phyloP scores from a whole-genome alignment of 2,888 invertebrate genomes.

The Graphium colonna region DNA sequence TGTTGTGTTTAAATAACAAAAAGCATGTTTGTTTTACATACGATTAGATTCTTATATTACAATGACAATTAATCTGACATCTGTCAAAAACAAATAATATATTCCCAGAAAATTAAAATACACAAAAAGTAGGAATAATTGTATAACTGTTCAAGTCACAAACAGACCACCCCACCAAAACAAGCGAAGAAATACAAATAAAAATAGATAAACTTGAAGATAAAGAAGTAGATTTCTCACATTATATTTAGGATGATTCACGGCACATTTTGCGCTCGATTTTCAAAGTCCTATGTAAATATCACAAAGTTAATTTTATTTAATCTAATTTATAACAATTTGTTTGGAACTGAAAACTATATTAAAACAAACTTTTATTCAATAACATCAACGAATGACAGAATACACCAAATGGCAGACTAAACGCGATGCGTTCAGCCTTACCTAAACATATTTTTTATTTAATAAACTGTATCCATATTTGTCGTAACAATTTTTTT shows the following conservation, averaged over 20 bases:
- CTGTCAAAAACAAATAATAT: conserved; percentile 52
- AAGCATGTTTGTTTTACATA: conserved; percentile 36
- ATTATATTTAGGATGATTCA: conserved; percentile 44
- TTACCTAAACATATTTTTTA: neutral
- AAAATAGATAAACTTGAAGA: conserved; percentile 14
- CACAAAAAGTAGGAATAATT: neutral
- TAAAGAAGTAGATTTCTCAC: conserved; percentile 46
- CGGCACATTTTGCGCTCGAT: conserved; percentile 40
- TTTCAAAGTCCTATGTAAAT: conserved; percentile 29
- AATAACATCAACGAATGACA: conserved; percentile 76
- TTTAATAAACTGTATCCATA: too few relatives aligned
- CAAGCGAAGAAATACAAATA: conserved; percentile 9
- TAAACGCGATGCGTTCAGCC: conserved; percentile 31
- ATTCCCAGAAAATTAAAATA: conserved; percentile 13
- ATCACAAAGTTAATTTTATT: conserved; percentile 31
- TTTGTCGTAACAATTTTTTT: too few relatives aligned
- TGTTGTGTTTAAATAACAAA: conserved; percentile 33
- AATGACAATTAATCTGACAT: conserved; percentile 62
- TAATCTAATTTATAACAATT: conserved; percentile 34
- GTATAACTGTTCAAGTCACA: conserved; percentile 1
- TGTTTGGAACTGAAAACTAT: conserved; percentile 33
- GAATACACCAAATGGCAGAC: conserved; percentile 62
- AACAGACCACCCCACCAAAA: conserved; percentile 4
- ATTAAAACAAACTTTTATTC: conserved; percentile 42
- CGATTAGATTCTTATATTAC: conserved; percentile 40